These are phyloP conservation scores for Hydrophis major DNA, from an alignment of 2,797 vertebrate genomes.

Conservation along the genomic window DNA sequence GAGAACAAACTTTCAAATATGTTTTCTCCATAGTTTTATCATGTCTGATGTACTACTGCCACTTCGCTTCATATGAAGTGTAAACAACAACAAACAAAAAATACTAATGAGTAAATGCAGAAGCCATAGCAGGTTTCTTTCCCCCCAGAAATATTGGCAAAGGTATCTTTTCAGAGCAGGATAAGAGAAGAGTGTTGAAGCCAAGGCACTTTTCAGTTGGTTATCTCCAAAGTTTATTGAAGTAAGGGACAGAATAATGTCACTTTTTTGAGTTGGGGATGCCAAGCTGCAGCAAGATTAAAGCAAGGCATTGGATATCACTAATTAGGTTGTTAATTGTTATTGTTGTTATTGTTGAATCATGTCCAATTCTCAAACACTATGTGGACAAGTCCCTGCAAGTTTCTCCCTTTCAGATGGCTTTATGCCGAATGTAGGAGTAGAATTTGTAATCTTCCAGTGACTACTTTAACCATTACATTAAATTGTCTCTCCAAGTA, in stretches of 20 bases:
- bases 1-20: constrained; percentile 48
- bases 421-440: neutral
- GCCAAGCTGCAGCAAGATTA: neutral
- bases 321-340: neutral
- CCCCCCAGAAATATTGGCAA: constrained; percentile 22
- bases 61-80: constrained; percentile 26
- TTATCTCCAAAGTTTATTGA: neutral
- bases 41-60: constrained; percentile 48
- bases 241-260: neutral
- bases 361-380: neutral
- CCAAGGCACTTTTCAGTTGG: neutral
- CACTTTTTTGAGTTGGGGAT: neutral
- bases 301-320: neutral
- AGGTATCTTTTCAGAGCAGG: constrained; percentile 24
- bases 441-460: neutral
- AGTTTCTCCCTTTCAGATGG: no score
- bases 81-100: constrained; percentile 26
- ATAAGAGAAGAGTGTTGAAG: constrained; percentile 17
- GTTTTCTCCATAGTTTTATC: constrained; percentile 41
- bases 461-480: neutral
- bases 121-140: constrained; percentile 12
- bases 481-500: neutral
- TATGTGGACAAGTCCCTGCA: neutral
- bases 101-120: constrained; percentile 32
- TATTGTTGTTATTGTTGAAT: neutral